Base-by-base conservation (phyloP, 2,113 vertebrate genomes). In the Paraplagusia blochii region DNA sequence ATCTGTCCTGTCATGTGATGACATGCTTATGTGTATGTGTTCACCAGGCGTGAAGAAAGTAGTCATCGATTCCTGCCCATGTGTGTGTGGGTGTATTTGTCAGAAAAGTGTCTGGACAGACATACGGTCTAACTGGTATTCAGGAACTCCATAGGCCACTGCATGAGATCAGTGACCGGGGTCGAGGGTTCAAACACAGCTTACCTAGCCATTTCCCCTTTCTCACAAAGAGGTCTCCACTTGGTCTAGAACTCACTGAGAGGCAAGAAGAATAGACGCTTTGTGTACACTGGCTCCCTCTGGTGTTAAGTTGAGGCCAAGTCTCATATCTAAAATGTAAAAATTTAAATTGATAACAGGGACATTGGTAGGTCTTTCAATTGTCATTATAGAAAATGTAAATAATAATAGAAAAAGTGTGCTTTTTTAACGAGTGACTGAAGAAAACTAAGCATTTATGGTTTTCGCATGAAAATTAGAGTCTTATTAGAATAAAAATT, bases 71-170 rank as follows among this genome's bases (percentile, higher is more conserved):
- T 49, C 74, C 47, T 63, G 50, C 54, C 47, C 51, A 11, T 42
- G 9, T 11, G 35, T 49, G 53, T 53, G 11, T 42, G 9, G 8
- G 34, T 48, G 43, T 16, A 48, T 39, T 29, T 47, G 14, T 76
- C 33, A 64, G 54, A 49, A 56, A 54, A 46, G 57, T 51, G 17
- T 45, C 9, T 54, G 47, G 36, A 59, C 14, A 47, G 63, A 63
- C 74, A 80, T 81, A 68, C 74, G 80, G 77, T 51, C 55, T 70
- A 64, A 79, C 22, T 77, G 44, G 69, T 71, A 59, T 76, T 69
- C 18, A 48, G 53, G 65, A 57, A 55, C 52, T 36, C 63, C 3
- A 35, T 39, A 73, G 69, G 51, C 3, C 14, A 53, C 40, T 9
- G 44, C 63, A 44, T 15, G 39, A n/a, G 34, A 49, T 74, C 61